Evolutionary conservation across 2,888 invertebrate species (phyloP), one percentile per base, ranked within the genome.

Genomic region (Heliconius sara): DNA sequence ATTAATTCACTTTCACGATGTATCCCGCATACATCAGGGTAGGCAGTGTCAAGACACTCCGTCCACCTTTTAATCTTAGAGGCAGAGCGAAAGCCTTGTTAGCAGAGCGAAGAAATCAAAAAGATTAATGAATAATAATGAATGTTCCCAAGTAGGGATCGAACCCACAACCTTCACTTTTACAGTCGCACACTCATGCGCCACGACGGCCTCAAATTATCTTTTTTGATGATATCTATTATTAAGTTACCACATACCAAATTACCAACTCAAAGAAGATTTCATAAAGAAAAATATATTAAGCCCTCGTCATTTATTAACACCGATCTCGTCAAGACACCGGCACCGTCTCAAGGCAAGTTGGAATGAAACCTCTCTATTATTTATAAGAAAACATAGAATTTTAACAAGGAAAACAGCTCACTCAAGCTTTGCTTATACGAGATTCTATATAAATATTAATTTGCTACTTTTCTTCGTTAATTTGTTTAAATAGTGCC

Each of bases 371-470:
- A 84, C 80, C 85, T 82, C 84, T 91, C 83, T 88, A 86, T 89
- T 91, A 90, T 91, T 91, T 88, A 91, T 88, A 88, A 88, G 87
- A 86, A 88, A 89, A 88, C 88, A 89, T 90, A 88, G 89, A 90
- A 89, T 86, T 88, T 87, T 88, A 87, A 89, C 90, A 89, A 85
- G 85, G 85, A 87, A 87, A 85, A 80, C 79, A 77, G 72, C 66
- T 47, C 67, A 67, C 43, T 60, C 77, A 34, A 79, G 68, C 79
- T 77, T 80, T 80, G 79, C 80, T 78, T 68, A 72, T 30, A 77
- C 67, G 25, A 19, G 70, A 72, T 71, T 60, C 43, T 75, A 72
- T 70, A 80, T 82, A 79, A 79, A 80, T 80, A 80, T 79, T 79
- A 78, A 81, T 79, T 77, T 67, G 60, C 25, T 73, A 43, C 57